Conservation (phyloP, 1,140 invertebrate genomes). For the Drosophila rufa region DNA sequence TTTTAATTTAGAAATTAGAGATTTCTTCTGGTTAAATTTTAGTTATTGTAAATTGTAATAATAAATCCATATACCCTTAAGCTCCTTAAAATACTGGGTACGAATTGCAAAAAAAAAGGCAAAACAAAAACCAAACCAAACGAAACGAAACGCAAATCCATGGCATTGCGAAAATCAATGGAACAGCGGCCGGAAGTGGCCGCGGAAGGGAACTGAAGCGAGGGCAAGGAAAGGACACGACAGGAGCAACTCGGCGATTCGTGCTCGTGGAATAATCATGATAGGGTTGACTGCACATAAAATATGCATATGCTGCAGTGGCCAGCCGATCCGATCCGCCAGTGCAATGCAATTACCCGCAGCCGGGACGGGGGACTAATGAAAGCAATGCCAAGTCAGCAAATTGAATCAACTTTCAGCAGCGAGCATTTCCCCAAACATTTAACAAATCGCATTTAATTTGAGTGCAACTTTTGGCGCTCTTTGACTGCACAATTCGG, state of each 20-base stretch:
- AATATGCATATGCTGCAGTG: conserved; percentile 43
- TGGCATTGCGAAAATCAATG: conserved; percentile 58
- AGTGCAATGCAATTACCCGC: conserved; percentile 28
- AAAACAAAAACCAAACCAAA: background rate
- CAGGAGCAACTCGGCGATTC: conserved; percentile 12
- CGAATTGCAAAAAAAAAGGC: background rate
- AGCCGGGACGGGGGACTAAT: conserved; percentile 44
- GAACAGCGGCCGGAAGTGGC: conserved; percentile 21
- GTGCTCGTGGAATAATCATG: conserved; percentile 52
- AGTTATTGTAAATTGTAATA: background rate
- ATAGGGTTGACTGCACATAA: conserved; percentile 47
- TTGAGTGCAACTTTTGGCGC: conserved; percentile 19
- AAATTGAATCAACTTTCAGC: conserved; percentile 63
- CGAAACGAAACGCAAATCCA: conserved; percentile 18
- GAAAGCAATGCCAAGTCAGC: conserved; percentile 68
- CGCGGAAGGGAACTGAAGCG: background rate
- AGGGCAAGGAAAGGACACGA: background rate
- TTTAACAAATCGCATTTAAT: conserved; percentile 57
- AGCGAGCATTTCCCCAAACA: conserved; percentile 20
- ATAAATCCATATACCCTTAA: background rate
- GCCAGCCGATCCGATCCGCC: conserved; percentile 21
- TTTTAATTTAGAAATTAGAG: too few species aligned
- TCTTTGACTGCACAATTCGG: background rate
- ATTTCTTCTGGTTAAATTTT: too few species aligned
- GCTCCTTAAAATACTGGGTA: too few species aligned